phyloP scores from a whole-genome alignment of 1,140 invertebrate species.

The Papilio aristodemus region DNA sequence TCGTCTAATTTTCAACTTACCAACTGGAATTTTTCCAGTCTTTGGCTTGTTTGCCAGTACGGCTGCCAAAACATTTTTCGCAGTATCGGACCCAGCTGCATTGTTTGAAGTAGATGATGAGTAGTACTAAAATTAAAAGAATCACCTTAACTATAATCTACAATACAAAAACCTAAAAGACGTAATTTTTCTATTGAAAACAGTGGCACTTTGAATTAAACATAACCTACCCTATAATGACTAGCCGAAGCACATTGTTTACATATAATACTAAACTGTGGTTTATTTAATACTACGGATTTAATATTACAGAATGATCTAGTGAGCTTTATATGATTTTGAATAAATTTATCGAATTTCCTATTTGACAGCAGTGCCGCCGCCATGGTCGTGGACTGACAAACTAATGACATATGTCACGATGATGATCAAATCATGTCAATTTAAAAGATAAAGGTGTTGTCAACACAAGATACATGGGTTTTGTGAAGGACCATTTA shows the following conservation, averaged over 20 bases:
- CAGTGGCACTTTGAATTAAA: slow-evolving; percentile 16
- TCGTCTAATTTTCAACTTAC: slow-evolving; percentile 52
- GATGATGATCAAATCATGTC: neutral
- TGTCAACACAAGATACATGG: neutral
- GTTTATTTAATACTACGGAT: slow-evolving; percentile 60
- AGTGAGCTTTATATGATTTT: slow-evolving; percentile 60
- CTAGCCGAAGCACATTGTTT: slow-evolving; percentile 65
- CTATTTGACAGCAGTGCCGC: slow-evolving; percentile 65
- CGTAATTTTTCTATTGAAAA: slow-evolving; percentile 23
- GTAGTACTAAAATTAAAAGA: slow-evolving; percentile 59
- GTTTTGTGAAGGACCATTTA: too few relatives aligned
- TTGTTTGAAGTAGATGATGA: slow-evolving; percentile 53
- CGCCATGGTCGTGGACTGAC: slow-evolving; percentile 63
- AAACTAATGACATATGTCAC: slow-evolving; percentile 35
- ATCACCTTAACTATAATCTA: neutral
- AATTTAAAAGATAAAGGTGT: neutral
- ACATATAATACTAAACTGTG: slow-evolving; percentile 55
- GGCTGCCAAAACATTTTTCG: slow-evolving; percentile 77
- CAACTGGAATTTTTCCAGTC: slow-evolving; percentile 75
- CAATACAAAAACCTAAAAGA: slow-evolving; percentile 22
- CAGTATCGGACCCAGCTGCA: slow-evolving; percentile 55
- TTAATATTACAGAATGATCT: slow-evolving; percentile 50
- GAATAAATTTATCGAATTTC: slow-evolving; percentile 65
- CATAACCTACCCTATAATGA: slow-evolving; percentile 61
- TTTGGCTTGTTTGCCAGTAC: slow-evolving; percentile 77